These are phyloP conservation scores for Pholis gunnellus DNA, from an alignment of 2,113 vertebrate species.

Conservation along the genomic window DNA sequence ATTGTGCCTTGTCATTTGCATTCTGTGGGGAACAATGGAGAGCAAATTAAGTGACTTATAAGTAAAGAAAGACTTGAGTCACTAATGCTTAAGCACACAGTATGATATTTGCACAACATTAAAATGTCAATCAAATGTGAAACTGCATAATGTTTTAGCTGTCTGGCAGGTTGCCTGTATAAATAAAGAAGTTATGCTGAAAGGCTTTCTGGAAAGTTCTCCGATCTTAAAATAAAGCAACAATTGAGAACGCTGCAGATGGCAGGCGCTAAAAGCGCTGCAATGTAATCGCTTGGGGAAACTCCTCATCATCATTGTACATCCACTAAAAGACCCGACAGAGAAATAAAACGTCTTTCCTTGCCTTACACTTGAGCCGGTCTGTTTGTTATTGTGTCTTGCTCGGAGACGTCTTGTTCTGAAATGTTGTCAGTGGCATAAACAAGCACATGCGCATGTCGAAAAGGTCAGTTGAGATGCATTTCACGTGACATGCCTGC, in stretches of 20 bases:
- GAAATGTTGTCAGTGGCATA: no score
- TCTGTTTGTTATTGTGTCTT: no score
- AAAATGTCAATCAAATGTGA: neutral
- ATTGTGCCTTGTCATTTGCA: neutral
- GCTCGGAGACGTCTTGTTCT: no score
- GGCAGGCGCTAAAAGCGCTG: neutral
- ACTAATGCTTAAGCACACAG: slow-evolving; percentile 1
- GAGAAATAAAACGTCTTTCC: no score
- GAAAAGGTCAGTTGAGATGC: neutral
- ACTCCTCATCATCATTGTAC: neutral
- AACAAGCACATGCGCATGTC: neutral
- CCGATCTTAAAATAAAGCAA: neutral
- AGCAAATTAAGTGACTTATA: slow-evolving; percentile 5
- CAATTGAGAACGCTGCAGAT: neutral
- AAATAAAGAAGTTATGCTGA: neutral
- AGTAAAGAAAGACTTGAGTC: neutral
- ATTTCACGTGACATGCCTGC: slow-evolving; percentile 21
- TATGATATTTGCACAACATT: slow-evolving; percentile 3
- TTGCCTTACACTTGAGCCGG: no score
- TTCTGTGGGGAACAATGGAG: neutral
- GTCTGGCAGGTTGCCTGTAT: slow-evolving; percentile 1
- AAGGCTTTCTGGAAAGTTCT: neutral
- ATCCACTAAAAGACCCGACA: neutral
- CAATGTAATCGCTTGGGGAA: neutral
- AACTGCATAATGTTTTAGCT: neutral